phyloP scores from a whole-genome alignment of 1,140 invertebrate species.

The Saccostrea cuccullata region DNA sequence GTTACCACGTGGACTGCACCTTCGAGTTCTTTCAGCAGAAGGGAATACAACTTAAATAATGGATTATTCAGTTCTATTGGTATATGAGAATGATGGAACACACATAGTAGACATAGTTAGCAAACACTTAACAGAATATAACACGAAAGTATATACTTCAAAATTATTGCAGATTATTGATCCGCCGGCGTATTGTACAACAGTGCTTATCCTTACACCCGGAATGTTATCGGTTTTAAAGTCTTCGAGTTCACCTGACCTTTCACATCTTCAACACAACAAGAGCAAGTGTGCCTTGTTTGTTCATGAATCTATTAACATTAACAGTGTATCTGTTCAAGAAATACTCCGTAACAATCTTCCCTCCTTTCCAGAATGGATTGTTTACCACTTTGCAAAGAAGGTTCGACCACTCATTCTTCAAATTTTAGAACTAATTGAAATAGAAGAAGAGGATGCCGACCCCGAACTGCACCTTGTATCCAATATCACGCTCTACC shows the following conservation, averaged over 20 bases:
- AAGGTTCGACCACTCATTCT: background rate
- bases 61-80: background rate
- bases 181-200: background rate
- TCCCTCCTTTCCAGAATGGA: background rate
- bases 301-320: background rate
- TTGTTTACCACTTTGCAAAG: background rate
- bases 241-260: background rate
- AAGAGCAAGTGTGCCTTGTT: background rate
- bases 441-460: background rate
- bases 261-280: background rate
- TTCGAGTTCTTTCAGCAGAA: too few species aligned
- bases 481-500: background rate
- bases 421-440: background rate
- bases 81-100: background rate
- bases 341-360: background rate
- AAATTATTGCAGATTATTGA: background rate
- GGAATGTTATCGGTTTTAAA: background rate
- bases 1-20: too few species aligned
- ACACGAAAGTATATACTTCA: background rate
- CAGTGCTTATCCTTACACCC: background rate
- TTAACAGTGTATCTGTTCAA: background rate
- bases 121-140: background rate
- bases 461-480: background rate
- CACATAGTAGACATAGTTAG: background rate
- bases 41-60: background rate